Base-by-base conservation (phyloP, 1,140 invertebrate species). In the Saccostrea glomerata region DNA sequence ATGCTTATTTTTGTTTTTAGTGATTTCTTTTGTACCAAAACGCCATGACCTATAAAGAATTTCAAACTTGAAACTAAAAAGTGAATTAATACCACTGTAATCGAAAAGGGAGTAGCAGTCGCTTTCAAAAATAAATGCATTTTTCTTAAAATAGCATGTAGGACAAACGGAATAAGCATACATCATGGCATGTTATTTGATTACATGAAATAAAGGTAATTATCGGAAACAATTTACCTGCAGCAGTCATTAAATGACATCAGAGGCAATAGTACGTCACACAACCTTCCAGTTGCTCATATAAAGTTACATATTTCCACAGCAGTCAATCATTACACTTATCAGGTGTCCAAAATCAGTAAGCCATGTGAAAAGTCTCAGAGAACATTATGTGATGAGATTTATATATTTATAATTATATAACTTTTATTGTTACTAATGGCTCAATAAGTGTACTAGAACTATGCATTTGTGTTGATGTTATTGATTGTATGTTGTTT, bases 61-160 rank as follows among this genome's bases (percentile, higher is more conserved):
- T 25, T 77, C 30, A n/a, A 63, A 17, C 6, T 7, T 77, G 70
- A 15, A 77, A 66, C 60, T 23, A 9, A 20, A 20, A n/a, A 17
- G 20, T 47, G 58, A 63, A 63, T 63, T 63, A 63, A 63, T 63
- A 20, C 15, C 58, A 63, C 13, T n/a, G 17, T 30, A 36, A 77
- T 25, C 25, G 25, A 77, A 30, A 77, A 36, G 30, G 30, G 30
- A 77, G 30, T 36, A 63, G 17, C 70, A 30, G 13, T 77, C 30
- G 25, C 25, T 30, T 77, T 25, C 13, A 77, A 17, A 77, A 77
- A 77, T 77, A 25, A 36, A 77, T 13, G 7, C 23, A 23, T 36
- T 30, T 77, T 30, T 77, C 70, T 77, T 77, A 30, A 77, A 77
- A 77, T 77, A 77, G 70, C 70, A 77, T 30, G 70, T 77, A 36